These are phyloP conservation scores for Syritta pipiens DNA, from an alignment of 2,888 invertebrate genomes.

Conservation along the genomic window DNA sequence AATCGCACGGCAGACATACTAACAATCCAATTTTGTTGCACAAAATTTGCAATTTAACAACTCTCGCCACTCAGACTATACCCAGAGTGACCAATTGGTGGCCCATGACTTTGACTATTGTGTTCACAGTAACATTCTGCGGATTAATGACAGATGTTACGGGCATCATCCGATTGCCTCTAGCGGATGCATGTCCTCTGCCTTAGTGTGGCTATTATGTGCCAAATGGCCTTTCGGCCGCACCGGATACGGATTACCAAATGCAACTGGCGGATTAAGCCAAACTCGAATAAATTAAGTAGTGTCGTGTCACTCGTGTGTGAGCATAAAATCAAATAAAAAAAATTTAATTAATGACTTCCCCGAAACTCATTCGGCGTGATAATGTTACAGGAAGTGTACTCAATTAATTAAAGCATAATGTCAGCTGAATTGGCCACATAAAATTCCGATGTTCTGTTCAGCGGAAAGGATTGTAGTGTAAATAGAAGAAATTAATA, in stretches of 20 bases:
- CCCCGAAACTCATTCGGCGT: no score
- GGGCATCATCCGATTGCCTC: conserved; percentile 23
- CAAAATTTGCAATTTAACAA: conserved; percentile 26
- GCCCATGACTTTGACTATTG: conserved; percentile 6
- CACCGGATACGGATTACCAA: conserved; percentile 12
- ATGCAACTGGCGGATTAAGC: conserved; percentile 6
- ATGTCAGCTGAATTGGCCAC: no score
- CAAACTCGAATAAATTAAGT: conserved; percentile 8
- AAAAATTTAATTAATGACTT: no score
- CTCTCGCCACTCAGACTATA: not conserved
- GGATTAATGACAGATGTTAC: conserved; percentile 50
- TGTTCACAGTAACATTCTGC: conserved; percentile 5
- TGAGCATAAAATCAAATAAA: not conserved
- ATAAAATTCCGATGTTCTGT: no score
- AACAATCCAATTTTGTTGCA: conserved; percentile 42
- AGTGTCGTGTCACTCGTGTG: not conserved
- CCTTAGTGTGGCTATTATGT: conserved; percentile 8
- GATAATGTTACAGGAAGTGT: no score
- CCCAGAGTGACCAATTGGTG: not conserved
- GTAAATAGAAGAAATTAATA: no score
- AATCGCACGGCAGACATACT: not conserved
- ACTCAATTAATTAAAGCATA: no score
- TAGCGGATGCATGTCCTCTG: not conserved
- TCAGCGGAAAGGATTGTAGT: no score
- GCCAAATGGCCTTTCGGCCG: no score